These are phyloP conservation scores for Scopus umbretta DNA, from an alignment of 2,113 vertebrate species.

Conservation along the genomic window DNA sequence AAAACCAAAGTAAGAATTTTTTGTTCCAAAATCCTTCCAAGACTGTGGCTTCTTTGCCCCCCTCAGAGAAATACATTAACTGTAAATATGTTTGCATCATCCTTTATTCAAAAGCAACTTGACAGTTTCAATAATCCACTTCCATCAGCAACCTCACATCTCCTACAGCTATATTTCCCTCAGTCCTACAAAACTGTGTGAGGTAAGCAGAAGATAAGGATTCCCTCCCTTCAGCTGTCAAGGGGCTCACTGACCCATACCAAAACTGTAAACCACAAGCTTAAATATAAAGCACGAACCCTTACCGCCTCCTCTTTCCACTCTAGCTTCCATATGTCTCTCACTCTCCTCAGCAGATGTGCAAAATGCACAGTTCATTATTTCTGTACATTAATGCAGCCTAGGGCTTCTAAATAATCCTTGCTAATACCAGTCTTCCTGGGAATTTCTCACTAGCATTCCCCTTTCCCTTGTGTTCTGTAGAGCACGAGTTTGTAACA, in stretches of 20 bases:
- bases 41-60: not conserved
- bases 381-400: not conserved
- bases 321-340: not conserved
- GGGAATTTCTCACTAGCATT: not conserved
- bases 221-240: not conserved
- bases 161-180: not conserved
- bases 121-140: not conserved
- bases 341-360: not conserved
- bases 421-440: not conserved
- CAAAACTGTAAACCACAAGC: not conserved
- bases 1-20: not conserved
- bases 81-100: not conserved
- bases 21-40: not conserved
- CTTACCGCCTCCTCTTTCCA: not conserved
- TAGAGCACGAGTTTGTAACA: not conserved
- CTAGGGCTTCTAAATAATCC: not conserved
- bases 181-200: not conserved
- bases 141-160: not conserved
- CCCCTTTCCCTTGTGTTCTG: not conserved
- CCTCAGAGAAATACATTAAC: not conserved
- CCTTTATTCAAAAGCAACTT: not conserved
- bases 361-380: not conserved
- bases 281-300: not conserved
- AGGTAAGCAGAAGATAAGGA: not conserved
- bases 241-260: not conserved